phyloP scores from a whole-genome alignment of 2,888 invertebrate genomes.

The Tortricodes alternella region DNA sequence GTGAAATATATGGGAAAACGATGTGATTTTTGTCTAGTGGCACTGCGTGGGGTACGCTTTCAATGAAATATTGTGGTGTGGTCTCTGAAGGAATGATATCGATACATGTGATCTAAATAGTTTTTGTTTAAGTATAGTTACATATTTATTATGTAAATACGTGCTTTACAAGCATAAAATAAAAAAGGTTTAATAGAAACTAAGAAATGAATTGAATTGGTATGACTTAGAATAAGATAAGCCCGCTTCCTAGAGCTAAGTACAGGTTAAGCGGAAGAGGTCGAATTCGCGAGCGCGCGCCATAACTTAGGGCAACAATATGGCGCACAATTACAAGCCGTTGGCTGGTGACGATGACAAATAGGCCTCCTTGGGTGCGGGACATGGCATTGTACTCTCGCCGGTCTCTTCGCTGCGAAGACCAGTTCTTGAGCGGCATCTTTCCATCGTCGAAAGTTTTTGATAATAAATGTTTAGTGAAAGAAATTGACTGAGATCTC shows the following conservation, averaged over 20 bases:
- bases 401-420: slow-evolving; percentile 40
- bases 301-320: slow-evolving; percentile 78
- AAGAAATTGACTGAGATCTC: too few species aligned
- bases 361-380: slow-evolving; percentile 69
- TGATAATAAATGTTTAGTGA: too few species aligned
- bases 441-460: neutral
- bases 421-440: slow-evolving; percentile 6
- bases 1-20: slow-evolving; percentile 69
- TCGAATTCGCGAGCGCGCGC: slow-evolving; percentile 54
- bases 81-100: slow-evolving; percentile 33
- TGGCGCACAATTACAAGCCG: slow-evolving; percentile 77
- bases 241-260: slow-evolving; percentile 6
- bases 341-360: slow-evolving; percentile 76
- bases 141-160: neutral
- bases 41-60: slow-evolving; percentile 68
- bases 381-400: slow-evolving; percentile 55
- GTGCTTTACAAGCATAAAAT: neutral
- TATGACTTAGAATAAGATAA: too few species aligned
- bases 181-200: neutral
- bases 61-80: slow-evolving; percentile 50
- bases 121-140: slow-evolving; percentile 20
- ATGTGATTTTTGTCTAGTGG: slow-evolving; percentile 77
- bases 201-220: neutral
- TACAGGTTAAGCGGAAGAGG: slow-evolving; percentile 59
- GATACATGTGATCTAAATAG: slow-evolving; percentile 32